A percentile compares a stretch with the other conserved stretches of the same genome.
phyloP scores from a whole-genome alignment of 2,797 vertebrate genomes.

The Rhinophrynus dorsalis region DNA sequence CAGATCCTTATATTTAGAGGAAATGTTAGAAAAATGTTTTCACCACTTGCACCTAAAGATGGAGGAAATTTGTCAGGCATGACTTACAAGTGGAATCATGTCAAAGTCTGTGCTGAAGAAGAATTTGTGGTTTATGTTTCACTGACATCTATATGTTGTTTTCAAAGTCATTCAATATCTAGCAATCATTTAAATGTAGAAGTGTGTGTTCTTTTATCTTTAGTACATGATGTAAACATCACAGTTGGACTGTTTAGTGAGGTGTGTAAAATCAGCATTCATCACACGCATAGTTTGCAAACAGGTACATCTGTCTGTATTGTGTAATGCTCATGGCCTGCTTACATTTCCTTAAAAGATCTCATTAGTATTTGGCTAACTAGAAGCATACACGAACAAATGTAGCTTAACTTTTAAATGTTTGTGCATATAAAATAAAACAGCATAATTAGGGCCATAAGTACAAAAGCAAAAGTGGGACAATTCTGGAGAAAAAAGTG shows the following conservation, averaged over 20 bases:
- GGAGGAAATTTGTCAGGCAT: constrained; percentile 31
- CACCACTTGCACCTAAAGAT: constrained; percentile 25
- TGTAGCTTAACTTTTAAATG: too few species aligned
- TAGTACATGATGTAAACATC: constrained; percentile 23
- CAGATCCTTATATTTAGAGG: constrained; percentile 2
- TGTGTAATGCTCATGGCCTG: background rate
- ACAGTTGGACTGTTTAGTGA: constrained; percentile 19
- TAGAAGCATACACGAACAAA: too few species aligned
- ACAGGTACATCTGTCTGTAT: background rate
- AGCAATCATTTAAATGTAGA: constrained; percentile 8
- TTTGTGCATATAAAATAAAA: too few species aligned
- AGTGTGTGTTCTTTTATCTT: constrained; percentile 28
- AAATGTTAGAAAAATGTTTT: constrained; percentile 21
- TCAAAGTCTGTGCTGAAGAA: constrained; percentile 15
- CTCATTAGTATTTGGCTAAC: too few species aligned
- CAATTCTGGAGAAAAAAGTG: too few species aligned
- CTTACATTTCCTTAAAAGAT: too few species aligned
- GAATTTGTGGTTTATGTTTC: constrained; percentile 43
- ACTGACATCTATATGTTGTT: constrained; percentile 15
- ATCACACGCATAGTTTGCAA: constrained; percentile 13
- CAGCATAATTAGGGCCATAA: too few species aligned
- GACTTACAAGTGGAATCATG: constrained; percentile 42
- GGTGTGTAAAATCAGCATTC: constrained; percentile 27
- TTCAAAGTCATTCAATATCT: constrained; percentile 17
- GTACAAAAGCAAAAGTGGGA: too few species aligned